These are phyloP conservation scores for Galerucella nymphaeae DNA, from an alignment of 2,888 invertebrate species.

Conservation along the genomic window DNA sequence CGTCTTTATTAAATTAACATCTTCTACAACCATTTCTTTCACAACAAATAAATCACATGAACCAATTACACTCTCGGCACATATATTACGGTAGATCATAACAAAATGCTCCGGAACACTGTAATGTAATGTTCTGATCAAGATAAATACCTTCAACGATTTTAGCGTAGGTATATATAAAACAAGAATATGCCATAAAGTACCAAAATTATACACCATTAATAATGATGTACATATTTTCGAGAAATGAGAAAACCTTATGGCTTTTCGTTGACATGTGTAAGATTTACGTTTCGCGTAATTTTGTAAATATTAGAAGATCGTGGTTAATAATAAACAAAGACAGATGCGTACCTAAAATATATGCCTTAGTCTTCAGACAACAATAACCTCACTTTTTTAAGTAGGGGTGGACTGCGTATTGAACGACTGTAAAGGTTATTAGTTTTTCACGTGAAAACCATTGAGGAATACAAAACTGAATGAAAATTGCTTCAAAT, in stretches of 20 bases:
- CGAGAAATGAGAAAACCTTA: background rate
- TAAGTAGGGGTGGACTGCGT: too few species aligned
- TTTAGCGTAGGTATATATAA: background rate
- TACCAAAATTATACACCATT: background rate
- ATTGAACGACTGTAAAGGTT: too few species aligned
- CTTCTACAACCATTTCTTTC: background rate
- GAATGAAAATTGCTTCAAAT: too few species aligned
- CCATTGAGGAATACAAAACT: too few species aligned
- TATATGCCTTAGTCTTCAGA: too few species aligned
- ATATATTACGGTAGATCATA: background rate
- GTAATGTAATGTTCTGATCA: background rate
- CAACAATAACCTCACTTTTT: too few species aligned
- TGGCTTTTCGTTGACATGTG: background rate
- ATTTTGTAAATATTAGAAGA: conserved; percentile 12
- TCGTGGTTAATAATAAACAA: conserved; percentile 8
- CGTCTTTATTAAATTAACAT: background rate
- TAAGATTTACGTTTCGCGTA: background rate
- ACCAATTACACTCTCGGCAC: background rate
- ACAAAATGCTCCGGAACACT: background rate
- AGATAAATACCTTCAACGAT: background rate
- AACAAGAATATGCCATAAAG: background rate
- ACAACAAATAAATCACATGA: background rate
- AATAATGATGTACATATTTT: background rate
- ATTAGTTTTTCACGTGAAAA: too few species aligned
- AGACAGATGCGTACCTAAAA: background rate